Evolutionary conservation across 2,888 invertebrate species (phyloP), one percentile per base, ranked within the genome.

Genomic region (Drosophila stalkeri): DNA sequence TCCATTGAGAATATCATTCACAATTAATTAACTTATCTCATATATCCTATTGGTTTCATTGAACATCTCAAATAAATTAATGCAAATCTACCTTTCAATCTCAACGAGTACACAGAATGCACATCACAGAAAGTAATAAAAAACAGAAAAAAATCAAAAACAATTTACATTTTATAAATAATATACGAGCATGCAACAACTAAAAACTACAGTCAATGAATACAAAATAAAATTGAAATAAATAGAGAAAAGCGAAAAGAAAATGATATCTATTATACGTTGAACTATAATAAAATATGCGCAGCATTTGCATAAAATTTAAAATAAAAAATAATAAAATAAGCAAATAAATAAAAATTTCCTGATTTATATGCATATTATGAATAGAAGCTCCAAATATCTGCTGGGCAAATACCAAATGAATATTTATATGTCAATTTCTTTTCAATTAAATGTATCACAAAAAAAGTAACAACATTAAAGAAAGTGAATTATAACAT

Each of bases 41-140:
- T 84, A 73, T 78, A 84, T 86, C 72, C 81, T 79, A 86, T 89
- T 89, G 86, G 86, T 86, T 86, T 86, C 86, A 86, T 75, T 64
- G 67, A 69, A 82, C 77, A 86, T 81, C 81, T 86, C 85, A 75
- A 72, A 74, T 57, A 74, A 77, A 65, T 51, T 51, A 64, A 61
- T 62, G 63, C 68, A 74, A 72, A 68, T 63, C 54, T 47, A 71
- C 54, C 57, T 54, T 46, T 69, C 46, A 55, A 59, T 20, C 33
- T 31, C 43, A 39, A 23, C 35, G 46, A 70, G 61, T 31, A 43
- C 65, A 69, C n/a, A 39, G 60, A 66, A 65, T 43, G 16, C 57
- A 54, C 46, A 51, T 35, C 63, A 74, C 51, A 47, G 51, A 47
- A 57, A 54, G 23, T 14, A 44, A 44, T 12, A 0, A 16, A 23